Evolutionary conservation across 2,888 invertebrate species (phyloP), one percentile per base, ranked within the genome.

Genomic region (Carabus problematicus): DNA sequence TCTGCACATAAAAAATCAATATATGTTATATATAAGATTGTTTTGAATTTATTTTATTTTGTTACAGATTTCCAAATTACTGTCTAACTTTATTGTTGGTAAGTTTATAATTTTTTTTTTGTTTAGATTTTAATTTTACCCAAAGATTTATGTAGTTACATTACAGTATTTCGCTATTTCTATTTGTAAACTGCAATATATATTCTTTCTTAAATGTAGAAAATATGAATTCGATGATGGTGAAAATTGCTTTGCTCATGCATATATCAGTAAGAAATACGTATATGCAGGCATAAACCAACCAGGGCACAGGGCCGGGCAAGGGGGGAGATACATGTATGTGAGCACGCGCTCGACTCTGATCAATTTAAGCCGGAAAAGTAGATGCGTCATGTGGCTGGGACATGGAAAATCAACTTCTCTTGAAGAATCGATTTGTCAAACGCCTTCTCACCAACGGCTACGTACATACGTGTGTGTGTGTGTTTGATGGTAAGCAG

Each of bases 361-460:
- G 69, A 62, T 69, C 69, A 69, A 69, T 69, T 69, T 69, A 69
- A 69, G 69, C 69, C 69, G 61, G 69, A 69, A 69, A 69, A 69
- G 69, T 69, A 69, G 69, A 69, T 55, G 71, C 72, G 73, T 73
- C 73, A 73, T 72, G 73, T 73, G 73, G 73, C 70, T 54, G 69
- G 63, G 74, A 74, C 74, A 72, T 70, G 73, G 72, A 71, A 72
- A 74, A 74, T 74, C 74, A 74, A 73, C 72, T 72, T 72, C 73
- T 72, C 71, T 71, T 71, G 71, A 71, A 72, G 71, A 74, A 74
- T 74, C 74, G 74, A 74, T 73, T 73, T 73, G 73, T 73, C 73
- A 73, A 71, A 67, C 70, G 64, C 56, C 56, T 56, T 56, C 64
- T 70, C 67, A 52, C 29, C 11, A 16, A 43, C 18, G 18, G 11